Evolutionary conservation across 2,888 invertebrate genomes (phyloP), one percentile per base, ranked within the genome.

Genomic region (Zootermopsis nevadensis): DNA sequence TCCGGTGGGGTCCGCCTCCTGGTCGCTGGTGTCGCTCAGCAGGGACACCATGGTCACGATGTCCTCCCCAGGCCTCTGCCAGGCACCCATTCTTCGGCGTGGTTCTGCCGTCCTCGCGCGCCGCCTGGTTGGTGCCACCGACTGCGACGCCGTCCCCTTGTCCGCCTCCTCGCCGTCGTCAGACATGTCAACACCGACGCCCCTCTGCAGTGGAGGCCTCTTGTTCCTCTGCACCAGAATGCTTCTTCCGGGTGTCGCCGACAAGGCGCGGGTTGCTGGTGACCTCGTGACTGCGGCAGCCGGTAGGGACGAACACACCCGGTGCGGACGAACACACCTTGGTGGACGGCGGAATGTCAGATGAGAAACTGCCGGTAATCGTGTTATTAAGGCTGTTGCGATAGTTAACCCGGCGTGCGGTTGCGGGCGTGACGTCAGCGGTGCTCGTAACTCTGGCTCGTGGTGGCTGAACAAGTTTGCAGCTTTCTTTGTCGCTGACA

Each of bases 11-110:
- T 67, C 81, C 0, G 31, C 91, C 86, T 93, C 93, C 31, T 91
- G 91, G 83, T 94, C 94, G 87, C 93, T 94, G 66, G 92, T 93
- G 0, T 94, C 93, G 87, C 93, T 94, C 6, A 94, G 90, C 74
- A 94, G 88, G 0, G 94, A 94, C 0, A 94, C 93, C 91, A 94
- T 92, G 0, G 94, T 94, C 0, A 93, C 91, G 55, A 94, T 90
- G 69, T 91, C 91, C 1, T 87, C 86, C 6, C 87, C 88, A 66
- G 87, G 86, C 81, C 83, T 86, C 85, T 38, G 85, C 60, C 38
- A 83, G 85, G 79, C 85, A 48, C 35, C 81, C 2, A 85, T 81
- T 27, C 53, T 48, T 72, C 53, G 24, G n/a, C 81, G 81, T 4
- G 72, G 67, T 76, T 33, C 84, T 31, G 81, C 67, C 19, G 79